These are phyloP conservation scores for Setipinna tenuifilis DNA, from an alignment of 2,797 vertebrate species.

Conservation along the genomic window DNA sequence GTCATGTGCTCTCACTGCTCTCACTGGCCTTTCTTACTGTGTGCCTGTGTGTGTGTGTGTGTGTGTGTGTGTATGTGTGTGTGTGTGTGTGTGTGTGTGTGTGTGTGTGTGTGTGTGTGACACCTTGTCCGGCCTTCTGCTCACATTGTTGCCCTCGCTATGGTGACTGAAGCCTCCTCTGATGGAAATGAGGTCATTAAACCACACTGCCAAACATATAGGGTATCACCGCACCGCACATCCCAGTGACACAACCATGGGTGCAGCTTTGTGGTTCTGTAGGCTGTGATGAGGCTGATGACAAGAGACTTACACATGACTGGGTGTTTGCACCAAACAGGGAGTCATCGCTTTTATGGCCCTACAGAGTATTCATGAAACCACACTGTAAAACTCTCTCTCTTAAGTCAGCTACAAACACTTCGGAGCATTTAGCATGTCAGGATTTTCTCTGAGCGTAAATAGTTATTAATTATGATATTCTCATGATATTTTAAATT, in stretches of 20 bases:
- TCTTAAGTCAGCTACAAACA: not conserved
- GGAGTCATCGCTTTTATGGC: slow-evolving; percentile 1
- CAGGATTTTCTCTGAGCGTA: not conserved
- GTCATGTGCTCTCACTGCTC: not conserved
- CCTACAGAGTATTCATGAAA: not conserved
- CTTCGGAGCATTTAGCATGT: not conserved
- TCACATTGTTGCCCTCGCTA: not conserved
- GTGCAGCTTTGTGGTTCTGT: not conserved
- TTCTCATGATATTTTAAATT: no score
- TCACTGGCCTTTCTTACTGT: not conserved
- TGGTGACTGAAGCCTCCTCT: not conserved
- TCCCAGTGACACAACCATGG: not conserved
- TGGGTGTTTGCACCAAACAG: not conserved
- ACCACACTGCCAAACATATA: not conserved
- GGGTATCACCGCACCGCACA: not conserved
- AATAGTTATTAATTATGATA: no score
- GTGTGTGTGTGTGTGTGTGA: not conserved
- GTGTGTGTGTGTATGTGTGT: no score
- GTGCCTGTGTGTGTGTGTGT: no score
- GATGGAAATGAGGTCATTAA: not conserved
- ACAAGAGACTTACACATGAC: not conserved
- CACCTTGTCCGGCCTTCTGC: not conserved
- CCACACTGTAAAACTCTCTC: not conserved
- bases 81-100: no score
- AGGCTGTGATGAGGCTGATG: not conserved